Percentiles rank a stretch among this genome's conserved stretches.
Evolutionary conservation across 1,140 invertebrate species (phyloP).

Genomic region (Drosophila tsacasi): DNA sequence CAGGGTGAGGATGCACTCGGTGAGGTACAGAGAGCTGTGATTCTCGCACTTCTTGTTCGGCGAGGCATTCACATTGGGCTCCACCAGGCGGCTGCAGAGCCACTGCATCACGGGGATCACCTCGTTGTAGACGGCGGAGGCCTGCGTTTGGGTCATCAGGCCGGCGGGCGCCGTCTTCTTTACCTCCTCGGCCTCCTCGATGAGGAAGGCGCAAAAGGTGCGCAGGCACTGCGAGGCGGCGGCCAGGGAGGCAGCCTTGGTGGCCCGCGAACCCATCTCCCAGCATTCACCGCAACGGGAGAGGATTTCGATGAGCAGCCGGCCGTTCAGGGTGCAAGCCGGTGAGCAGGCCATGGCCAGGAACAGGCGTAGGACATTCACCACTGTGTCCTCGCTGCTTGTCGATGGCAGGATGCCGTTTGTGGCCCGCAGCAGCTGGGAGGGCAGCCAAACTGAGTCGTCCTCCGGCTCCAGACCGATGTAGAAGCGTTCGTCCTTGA

Average conservation of each 20-base stretch:
- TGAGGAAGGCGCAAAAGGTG: slow-evolving; percentile 92
- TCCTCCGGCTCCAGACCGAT: slow-evolving; percentile 96
- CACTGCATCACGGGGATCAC: slow-evolving; percentile 95
- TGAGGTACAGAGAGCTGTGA: slow-evolving; percentile 89
- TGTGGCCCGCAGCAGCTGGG: slow-evolving; percentile 94
- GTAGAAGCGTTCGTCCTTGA: slow-evolving; percentile 96
- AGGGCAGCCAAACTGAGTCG: slow-evolving; percentile 95
- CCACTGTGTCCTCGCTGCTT: slow-evolving; percentile 90
- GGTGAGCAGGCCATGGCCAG: slow-evolving; percentile 92
- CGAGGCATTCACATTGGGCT: slow-evolving; percentile 87
- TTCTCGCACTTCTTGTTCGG: slow-evolving; percentile 87
- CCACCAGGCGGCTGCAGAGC: slow-evolving; percentile 93
- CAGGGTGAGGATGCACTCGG: slow-evolving; percentile 94
- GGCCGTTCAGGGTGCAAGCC: slow-evolving; percentile 92
- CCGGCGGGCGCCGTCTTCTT: slow-evolving; percentile 82
- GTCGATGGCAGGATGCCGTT: slow-evolving; percentile 90
- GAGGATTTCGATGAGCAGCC: slow-evolving; percentile 91
- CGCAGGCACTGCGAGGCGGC: slow-evolving; percentile 93
- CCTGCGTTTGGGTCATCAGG: slow-evolving; percentile 86
- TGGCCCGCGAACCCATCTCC: slow-evolving; percentile 90
- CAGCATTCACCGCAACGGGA: slow-evolving; percentile 90
- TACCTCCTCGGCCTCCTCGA: slow-evolving; percentile 85
- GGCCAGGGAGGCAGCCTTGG: slow-evolving; percentile 92
- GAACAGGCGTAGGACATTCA: slow-evolving; percentile 88
- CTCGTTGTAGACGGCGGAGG: slow-evolving; percentile 95